Evolutionary conservation across 2,888 invertebrate genomes (phyloP), one percentile per base, ranked within the genome.

Genomic region (Drosophila kuntzei): DNA sequence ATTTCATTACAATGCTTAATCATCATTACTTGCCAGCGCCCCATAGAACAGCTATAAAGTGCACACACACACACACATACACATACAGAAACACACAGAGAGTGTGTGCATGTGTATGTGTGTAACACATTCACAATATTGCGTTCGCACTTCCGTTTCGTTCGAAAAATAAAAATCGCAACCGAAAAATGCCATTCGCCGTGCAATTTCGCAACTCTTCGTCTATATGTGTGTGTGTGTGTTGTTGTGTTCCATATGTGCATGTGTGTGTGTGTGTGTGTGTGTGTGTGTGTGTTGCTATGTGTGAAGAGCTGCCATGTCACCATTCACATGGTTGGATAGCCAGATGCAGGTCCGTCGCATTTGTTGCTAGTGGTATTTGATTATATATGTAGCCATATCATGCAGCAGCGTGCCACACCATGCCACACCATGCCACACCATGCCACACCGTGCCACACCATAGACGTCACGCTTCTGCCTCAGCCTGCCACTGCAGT

Each of bases 1-100:
- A 89, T 87, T 90, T 90, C 87, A 87, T 87, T 90, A 82, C 89
- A 80, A 80, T 85, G 86, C 76, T 89, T 86, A 90, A 87, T 90
- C 90, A 90, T 87, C 88, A 89, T 87, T 84, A 83, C 75, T 66
- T 70, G 80, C 47, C 54, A 53, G 55, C 59, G 55, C 46, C 27
- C 36, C 39, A 51, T 18, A 62, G 36, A 44, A 43, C 27, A 39
- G 79, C 62, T 63, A 75, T 69, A 67, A 71, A 69, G 60, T 34
- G 68, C 57, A 44, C 47, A 51, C 9, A 39, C 39, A 64, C 29
- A 47, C 29, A 36, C 36, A 32, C 12, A 32, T 29, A 43, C n/a
- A 34, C 9, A 8, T 37, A 25, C 0, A 12, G 1, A 32, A 5
- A 8, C 43, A 25, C 0, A 12, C 4, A 32, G 22, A 3, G 11